Conservation (phyloP, 2,888 invertebrate species). For the Operophtera brumata region DNA sequence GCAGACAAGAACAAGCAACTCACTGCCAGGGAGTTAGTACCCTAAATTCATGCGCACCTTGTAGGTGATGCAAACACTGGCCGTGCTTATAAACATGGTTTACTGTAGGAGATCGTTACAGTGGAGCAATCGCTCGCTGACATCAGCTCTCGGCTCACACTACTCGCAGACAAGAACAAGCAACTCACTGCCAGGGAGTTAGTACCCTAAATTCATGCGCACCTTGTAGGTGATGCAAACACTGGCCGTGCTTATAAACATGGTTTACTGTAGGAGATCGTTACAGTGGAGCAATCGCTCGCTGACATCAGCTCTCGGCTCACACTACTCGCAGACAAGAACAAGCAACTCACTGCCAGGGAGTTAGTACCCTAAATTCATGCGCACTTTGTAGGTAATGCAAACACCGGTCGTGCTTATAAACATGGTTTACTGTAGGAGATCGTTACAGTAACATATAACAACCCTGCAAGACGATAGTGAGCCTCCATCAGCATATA, state of each 20-base stretch:
- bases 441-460: conserved; percentile 36
- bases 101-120: conserved; percentile 37
- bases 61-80: neutral
- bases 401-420: too few species aligned
- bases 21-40: conserved; percentile 57
- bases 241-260: too few species aligned
- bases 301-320: conserved; percentile 54
- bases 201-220: conserved; percentile 31
- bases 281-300: conserved; percentile 50
- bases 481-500: too few species aligned
- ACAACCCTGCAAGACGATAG: too few species aligned
- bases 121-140: conserved; percentile 57
- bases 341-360: conserved; percentile 57
- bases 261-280: too few species aligned
- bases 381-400: neutral
- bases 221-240: neutral
- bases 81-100: too few species aligned
- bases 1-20: conserved; percentile 64
- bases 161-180: conserved; percentile 57
- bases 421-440: too few species aligned
- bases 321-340: conserved; percentile 54
- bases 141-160: conserved; percentile 50
- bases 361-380: conserved; percentile 50
- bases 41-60: neutral
- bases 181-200: conserved; percentile 63